Conservation (phyloP, 2,797 vertebrate species). For the Zenarchopterus dispar region DNA sequence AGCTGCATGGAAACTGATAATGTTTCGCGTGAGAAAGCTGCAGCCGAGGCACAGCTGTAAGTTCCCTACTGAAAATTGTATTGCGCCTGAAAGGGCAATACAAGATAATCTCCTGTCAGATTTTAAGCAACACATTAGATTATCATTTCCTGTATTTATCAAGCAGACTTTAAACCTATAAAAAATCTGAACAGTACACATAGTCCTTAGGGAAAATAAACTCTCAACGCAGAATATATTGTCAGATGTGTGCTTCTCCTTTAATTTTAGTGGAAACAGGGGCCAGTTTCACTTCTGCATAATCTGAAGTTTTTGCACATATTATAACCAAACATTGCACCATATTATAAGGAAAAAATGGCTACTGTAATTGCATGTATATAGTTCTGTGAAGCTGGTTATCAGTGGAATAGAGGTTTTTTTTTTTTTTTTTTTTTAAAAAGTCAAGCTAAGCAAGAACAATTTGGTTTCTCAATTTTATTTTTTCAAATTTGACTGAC, state of each 20-base stretch:
- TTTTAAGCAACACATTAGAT: constrained; percentile 38
- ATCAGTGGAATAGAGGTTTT: too few species aligned
- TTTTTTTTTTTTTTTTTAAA: too few species aligned
- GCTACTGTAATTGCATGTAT: too few species aligned
- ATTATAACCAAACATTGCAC: constrained; percentile 8
- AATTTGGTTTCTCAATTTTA: too few species aligned
- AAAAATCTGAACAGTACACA: constrained; percentile 1
- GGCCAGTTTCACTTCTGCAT: constrained; percentile 30
- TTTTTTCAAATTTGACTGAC: too few species aligned
- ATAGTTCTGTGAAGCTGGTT: too few species aligned
- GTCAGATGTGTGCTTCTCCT: constrained; percentile 7
- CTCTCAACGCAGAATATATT: neutral
- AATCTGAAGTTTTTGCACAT: constrained; percentile 13
- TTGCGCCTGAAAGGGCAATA: constrained; percentile 19
- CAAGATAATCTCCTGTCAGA: constrained; percentile 47
- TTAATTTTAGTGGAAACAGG: constrained; percentile 3
- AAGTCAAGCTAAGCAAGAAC: too few species aligned
- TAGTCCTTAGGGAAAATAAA: neutral
- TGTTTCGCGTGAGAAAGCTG: constrained; percentile 62
- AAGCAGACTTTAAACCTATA: neutral
- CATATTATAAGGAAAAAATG: neutral
- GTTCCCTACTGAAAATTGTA: constrained; percentile 12
- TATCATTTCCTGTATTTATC: constrained; percentile 22
- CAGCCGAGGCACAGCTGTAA: neutral
- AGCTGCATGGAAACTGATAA: constrained; percentile 73